A percentile compares a stretch with the other conserved stretches of the same genome.
phyloP scores from a whole-genome alignment of 2,888 invertebrate genomes.

The Chesias legatella region DNA sequence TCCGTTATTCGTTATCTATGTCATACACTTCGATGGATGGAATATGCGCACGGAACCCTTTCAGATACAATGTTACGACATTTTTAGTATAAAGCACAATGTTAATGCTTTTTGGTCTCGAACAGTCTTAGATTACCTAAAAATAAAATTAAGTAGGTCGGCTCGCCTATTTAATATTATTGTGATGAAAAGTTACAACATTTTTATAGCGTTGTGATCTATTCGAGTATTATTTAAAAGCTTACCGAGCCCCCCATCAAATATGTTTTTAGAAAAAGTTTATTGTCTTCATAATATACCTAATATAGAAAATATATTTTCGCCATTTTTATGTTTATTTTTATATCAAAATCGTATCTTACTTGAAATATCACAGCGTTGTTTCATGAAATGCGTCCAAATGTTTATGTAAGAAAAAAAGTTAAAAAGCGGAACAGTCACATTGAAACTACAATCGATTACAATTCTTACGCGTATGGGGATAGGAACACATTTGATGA shows the following conservation, averaged over 20 bases:
- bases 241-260: slow-evolving; percentile 5
- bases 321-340: slow-evolving; percentile 21
- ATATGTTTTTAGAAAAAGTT: slow-evolving; percentile 13
- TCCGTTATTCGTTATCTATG: slow-evolving; percentile 14
- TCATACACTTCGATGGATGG: slow-evolving; percentile 29
- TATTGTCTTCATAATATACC: slow-evolving; percentile 33
- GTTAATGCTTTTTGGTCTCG: slow-evolving; percentile 50
- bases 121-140: slow-evolving; percentile 43
- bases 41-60: slow-evolving; percentile 26
- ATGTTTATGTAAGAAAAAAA: slow-evolving; percentile 13
- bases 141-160: slow-evolving; percentile 15
- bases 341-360: slow-evolving; percentile 31
- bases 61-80: slow-evolving; percentile 12
- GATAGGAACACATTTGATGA: slow-evolving; percentile 18
- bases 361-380: slow-evolving; percentile 37
- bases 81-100: slow-evolving; percentile 29
- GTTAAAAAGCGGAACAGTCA: slow-evolving; percentile 5
- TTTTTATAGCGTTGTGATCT: too few relatives aligned
- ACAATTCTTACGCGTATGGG: slow-evolving; percentile 11
- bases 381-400: slow-evolving; percentile 22
- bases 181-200: too few relatives aligned
- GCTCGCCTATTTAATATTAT: background rate
- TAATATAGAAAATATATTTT: slow-evolving; percentile 31
- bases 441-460: slow-evolving; percentile 8
- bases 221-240: background rate